phyloP scores from a whole-genome alignment of 2,113 vertebrate genomes.

The Cygnus buccinator region DNA sequence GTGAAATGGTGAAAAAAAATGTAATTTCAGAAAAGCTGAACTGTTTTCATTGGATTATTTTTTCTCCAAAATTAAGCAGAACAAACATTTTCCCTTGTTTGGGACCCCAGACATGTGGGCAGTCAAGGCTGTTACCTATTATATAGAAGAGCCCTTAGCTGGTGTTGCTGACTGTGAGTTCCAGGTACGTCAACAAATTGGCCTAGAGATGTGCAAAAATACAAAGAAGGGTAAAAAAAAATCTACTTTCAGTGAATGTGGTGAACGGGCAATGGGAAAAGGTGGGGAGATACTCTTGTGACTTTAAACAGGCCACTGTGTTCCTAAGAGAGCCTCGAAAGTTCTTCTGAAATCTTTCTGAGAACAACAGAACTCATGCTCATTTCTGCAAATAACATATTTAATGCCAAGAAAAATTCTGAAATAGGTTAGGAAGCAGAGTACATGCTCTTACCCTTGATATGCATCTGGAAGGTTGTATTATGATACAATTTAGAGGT shows the following conservation, averaged over 20 bases:
- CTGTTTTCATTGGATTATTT: not conserved
- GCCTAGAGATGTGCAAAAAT: not conserved
- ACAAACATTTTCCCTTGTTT: not conserved
- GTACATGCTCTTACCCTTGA: conserved; percentile 21
- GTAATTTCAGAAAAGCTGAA: not conserved
- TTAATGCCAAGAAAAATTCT: conserved; percentile 14
- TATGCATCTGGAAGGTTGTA: conserved; percentile 11
- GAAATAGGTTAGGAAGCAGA: not conserved
- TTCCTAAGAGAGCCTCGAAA: not conserved
- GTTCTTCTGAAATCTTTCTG: not conserved
- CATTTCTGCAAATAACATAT: not conserved
- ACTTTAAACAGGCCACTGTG: not conserved
- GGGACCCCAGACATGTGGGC: rapidly evolving
- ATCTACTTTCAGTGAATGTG: not conserved
- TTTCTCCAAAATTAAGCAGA: not conserved
- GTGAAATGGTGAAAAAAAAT: not conserved
- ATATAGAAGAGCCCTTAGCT: not conserved
- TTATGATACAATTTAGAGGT: not conserved
- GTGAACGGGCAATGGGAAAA: not conserved
- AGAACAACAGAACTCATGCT: not conserved
- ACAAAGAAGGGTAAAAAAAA: not conserved
- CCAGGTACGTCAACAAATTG: not conserved
- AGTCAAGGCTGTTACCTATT: not conserved
- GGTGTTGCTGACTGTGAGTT: not conserved
- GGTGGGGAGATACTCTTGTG: not conserved